Conservation (phyloP, 1,140 invertebrate genomes). For the Harlomillsia oculata region DNA sequence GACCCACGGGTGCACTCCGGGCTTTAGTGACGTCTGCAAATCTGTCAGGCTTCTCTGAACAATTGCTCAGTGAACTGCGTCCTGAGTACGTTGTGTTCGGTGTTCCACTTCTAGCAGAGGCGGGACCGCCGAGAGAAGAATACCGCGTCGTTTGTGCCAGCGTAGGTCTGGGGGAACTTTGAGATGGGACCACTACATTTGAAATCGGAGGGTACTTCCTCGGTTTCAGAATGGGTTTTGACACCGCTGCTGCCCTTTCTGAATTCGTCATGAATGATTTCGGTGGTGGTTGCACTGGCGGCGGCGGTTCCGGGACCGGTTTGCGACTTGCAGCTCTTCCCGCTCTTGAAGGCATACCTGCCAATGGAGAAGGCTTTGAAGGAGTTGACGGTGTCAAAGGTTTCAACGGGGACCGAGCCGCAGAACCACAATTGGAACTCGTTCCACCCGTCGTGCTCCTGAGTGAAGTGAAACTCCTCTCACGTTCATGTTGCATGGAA, state of each 20-base stretch:
- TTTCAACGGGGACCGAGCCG: slow-evolving; percentile 25
- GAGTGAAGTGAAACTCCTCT: slow-evolving; percentile 16
- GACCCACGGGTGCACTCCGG: too few species aligned
- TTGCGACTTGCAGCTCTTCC: not conserved
- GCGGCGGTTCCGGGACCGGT: not conserved
- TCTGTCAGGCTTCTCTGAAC: slow-evolving; percentile 2
- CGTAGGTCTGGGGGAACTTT: slow-evolving; percentile 15
- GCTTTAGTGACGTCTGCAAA: not conserved
- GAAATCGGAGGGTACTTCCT: not conserved
- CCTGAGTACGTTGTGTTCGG: not conserved
- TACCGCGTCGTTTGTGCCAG: slow-evolving; percentile 12
- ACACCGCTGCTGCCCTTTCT: slow-evolving; percentile 29
- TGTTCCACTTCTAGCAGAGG: not conserved
- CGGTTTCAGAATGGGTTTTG: slow-evolving; percentile 26
- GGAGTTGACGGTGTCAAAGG: slow-evolving; percentile 28
- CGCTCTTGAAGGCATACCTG: not conserved
- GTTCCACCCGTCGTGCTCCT: slow-evolving; percentile 5
- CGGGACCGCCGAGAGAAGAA: not conserved
- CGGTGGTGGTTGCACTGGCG: not conserved
- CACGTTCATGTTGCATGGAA: not conserved
- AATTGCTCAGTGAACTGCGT: not conserved
- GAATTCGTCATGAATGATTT: slow-evolving; percentile 29
- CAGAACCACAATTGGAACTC: slow-evolving; percentile 15
- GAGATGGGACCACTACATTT: too few species aligned
- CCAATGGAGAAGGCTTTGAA: slow-evolving; percentile 14